Evolutionary conservation across 1,140 invertebrate genomes (phyloP), one percentile per base, ranked within the genome.

Genomic region (Drosophila ficusphila): DNA sequence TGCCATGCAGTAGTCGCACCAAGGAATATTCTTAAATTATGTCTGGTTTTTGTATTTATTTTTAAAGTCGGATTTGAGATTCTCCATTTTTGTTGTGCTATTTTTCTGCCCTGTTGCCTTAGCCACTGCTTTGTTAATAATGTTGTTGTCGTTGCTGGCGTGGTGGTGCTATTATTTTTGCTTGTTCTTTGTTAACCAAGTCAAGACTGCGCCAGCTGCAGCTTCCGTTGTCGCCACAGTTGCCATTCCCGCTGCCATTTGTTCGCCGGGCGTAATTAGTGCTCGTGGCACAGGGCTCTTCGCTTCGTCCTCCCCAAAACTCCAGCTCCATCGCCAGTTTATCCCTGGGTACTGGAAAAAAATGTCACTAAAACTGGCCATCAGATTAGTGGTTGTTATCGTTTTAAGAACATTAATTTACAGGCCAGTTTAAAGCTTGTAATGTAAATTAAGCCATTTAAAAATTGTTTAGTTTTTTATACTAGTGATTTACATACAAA

Each of bases 181-280:
- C 64, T 67, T 67, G 44, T 36, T 74, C 62, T 76, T 83, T 83
- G 79, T 85, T 83, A 65, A 78, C 70, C 81, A 79, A 83, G 79
- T 85, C 64, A 83, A 85, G 79, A 71, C 79, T 71, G 70, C 44
- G 75, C 64, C 75, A 83, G 64, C 70, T 79, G 69, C 79, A 81
- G 78, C 56, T 41, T 65, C 74, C 56, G 57, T 46, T 82, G 79
- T 83, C 79, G 79, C 79, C 76, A 79, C 75, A 85, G 76, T 83
- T 79, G 65, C 70, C 67, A 53, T 71, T 83, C 51, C 68, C 58
- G 56, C 73, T 83, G 79, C 76, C 82, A 85, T 83, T 86, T 81
- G 81, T 86, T 60, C 68, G 82, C 72, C 54, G 57, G 42, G 56
- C 81, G 82, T 86, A 86, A 86, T 86, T 86, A 86, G 81, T 86